These are phyloP conservation scores for Tenualosa thibaudeaui DNA, from an alignment of 2,797 vertebrate species.

Conservation along the genomic window DNA sequence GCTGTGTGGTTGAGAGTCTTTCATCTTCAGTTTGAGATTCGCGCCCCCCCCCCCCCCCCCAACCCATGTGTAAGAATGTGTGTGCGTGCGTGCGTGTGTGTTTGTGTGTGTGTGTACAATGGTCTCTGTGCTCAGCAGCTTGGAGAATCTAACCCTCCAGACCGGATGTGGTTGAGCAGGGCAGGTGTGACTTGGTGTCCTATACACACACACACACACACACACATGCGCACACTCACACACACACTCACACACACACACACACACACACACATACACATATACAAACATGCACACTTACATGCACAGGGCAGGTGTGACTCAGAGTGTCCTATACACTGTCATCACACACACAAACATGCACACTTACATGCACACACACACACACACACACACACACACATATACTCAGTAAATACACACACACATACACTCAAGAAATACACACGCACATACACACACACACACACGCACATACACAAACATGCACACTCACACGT, in stretches of 20 bases:
- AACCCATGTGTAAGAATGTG: too few relatives aligned
- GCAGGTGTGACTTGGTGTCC: not conserved
- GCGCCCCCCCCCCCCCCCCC: too few relatives aligned
- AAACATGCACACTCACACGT: not conserved
- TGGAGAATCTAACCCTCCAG: not conserved
- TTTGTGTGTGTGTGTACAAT: not conserved
- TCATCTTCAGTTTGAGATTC: too few relatives aligned
- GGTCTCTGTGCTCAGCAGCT: not conserved
- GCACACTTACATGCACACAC: not conserved
- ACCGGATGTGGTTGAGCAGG: not conserved
- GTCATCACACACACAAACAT: not conserved
- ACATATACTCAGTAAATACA: too few relatives aligned
- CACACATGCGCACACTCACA: not conserved
- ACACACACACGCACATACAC: too few relatives aligned
- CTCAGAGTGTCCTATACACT: too few relatives aligned
- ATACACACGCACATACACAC: too few relatives aligned
- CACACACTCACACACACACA: too few relatives aligned
- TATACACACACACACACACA: not conserved
- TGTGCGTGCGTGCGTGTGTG: not conserved
- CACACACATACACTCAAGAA: too few relatives aligned
- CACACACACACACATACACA: not conserved
- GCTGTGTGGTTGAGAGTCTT: too few relatives aligned
- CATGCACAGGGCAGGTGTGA: not conserved
- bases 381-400: not conserved
- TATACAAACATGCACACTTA: not conserved